A percentile compares a stretch with the other conserved stretches of the same genome.
Evolutionary conservation across 2,797 vertebrate species (phyloP).

Genomic region (Crypturellus tataupa): DNA sequence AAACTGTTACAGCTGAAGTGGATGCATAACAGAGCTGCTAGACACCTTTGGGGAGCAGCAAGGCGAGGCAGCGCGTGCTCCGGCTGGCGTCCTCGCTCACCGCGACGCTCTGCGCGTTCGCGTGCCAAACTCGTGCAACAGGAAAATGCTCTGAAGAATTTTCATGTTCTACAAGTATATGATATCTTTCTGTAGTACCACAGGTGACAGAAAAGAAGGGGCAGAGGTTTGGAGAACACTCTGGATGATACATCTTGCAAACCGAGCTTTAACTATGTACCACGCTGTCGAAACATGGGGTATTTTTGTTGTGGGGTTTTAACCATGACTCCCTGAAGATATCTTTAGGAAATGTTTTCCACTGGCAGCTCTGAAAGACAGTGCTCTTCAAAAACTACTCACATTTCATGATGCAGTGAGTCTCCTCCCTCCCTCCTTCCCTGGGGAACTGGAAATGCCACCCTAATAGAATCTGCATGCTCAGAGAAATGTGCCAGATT

Average conservation of each 20-base stretch:
- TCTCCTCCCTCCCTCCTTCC: neutral
- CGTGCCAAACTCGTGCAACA: neutral
- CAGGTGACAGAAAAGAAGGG: neutral
- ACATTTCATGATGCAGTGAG: neutral
- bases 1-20: neutral
- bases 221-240: neutral
- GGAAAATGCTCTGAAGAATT: neutral
- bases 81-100: neutral
- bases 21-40: neutral
- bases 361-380: neutral
- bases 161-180: neutral
- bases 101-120: neutral
- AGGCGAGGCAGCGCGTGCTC: neutral
- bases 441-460: neutral
- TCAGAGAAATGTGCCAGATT: neutral
- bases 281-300: fast-evolving
- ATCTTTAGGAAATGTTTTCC: neutral
- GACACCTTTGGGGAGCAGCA: neutral
- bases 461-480: neutral
- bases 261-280: neutral
- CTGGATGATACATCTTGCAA: fast-evolving
- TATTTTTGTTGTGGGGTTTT: neutral
- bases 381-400: neutral
- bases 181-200: neutral
- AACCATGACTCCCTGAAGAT: neutral